Percentiles rank a stretch among this genome's conserved stretches.
phyloP scores from a whole-genome alignment of 2,797 vertebrate species.

The Otolemur crassicaudatus region DNA sequence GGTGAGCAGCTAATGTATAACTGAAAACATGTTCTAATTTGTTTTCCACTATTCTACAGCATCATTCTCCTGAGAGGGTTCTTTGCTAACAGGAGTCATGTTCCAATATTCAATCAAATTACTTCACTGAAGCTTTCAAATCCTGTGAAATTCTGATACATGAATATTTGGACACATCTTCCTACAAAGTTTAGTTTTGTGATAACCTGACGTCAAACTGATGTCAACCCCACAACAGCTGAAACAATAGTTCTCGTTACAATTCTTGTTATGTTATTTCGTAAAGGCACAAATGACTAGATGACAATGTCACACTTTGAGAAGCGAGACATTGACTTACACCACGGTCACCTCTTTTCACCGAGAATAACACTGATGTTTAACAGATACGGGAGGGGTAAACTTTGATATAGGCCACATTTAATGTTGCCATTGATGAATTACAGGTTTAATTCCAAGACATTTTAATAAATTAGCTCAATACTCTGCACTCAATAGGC shows the following conservation, averaged over 20 bases:
- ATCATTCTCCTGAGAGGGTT: neutral
- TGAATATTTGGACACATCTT: neutral
- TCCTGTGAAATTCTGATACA: neutral
- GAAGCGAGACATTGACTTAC: neutral
- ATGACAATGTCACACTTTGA: constrained; percentile 39
- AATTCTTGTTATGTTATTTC: neutral
- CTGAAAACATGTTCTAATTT: neutral
- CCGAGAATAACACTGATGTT: constrained; percentile 47
- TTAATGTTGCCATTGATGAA: neutral
- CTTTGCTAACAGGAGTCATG: neutral
- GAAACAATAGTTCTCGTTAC: constrained; percentile 1
- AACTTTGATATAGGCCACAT: constrained; percentile 20
- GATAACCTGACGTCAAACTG: neutral
- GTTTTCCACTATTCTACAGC: neutral
- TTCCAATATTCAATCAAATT: neutral
- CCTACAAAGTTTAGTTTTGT: neutral
- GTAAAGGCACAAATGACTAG: constrained; percentile 24
- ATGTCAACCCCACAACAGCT: neutral
- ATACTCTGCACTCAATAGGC: neutral
- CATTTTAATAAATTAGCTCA: constrained; percentile 24
- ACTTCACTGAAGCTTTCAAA: constrained; percentile 34
- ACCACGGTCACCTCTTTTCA: constrained; percentile 11
- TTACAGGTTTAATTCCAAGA: neutral
- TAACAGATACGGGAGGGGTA: neutral
- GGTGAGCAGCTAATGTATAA: neutral